Percentiles rank a stretch among this genome's conserved stretches.
These are phyloP conservation scores for Clupea harengus DNA, from an alignment of 2,113 vertebrate genomes.

Conservation along the genomic window DNA sequence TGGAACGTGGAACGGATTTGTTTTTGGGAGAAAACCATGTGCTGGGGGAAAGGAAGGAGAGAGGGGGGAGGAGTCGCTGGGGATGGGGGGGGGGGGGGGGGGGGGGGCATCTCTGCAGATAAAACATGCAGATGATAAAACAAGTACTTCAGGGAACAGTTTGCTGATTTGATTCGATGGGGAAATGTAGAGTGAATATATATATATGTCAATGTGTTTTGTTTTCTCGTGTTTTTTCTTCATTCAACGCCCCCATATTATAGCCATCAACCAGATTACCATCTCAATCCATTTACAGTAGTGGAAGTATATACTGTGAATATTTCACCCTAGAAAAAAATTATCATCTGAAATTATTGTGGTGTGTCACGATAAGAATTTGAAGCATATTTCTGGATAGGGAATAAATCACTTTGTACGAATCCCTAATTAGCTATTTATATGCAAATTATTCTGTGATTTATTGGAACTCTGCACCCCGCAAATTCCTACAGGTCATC, in stretches of 20 bases:
- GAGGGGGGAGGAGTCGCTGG: not conserved
- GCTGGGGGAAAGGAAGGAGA: constrained; percentile 43
- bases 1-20: constrained; percentile 40
- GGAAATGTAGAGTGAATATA: constrained; percentile 30
- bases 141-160: constrained; percentile 45
- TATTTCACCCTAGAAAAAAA: constrained; percentile 31
- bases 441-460: constrained; percentile 56
- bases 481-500: not conserved
- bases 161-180: constrained; percentile 43
- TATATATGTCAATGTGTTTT: not conserved
- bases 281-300: not conserved
- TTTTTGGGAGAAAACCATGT: constrained; percentile 52
- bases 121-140: not conserved
- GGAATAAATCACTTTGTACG: constrained; percentile 52
- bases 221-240: not conserved
- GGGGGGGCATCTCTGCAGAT: not conserved
- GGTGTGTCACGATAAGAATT: constrained; percentile 28
- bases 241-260: not conserved
- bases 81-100: not conserved
- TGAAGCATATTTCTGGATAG: constrained; percentile 43
- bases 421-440: constrained; percentile 59
- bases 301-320: constrained; percentile 4
- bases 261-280: constrained; percentile 2
- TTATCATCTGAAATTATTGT: constrained; percentile 46
- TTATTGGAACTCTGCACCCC: constrained; percentile 43